Evolutionary conservation across 2,113 vertebrate genomes (phyloP), one percentile per base, ranked within the genome.

Genomic region (Antechinus flavipes): DNA sequence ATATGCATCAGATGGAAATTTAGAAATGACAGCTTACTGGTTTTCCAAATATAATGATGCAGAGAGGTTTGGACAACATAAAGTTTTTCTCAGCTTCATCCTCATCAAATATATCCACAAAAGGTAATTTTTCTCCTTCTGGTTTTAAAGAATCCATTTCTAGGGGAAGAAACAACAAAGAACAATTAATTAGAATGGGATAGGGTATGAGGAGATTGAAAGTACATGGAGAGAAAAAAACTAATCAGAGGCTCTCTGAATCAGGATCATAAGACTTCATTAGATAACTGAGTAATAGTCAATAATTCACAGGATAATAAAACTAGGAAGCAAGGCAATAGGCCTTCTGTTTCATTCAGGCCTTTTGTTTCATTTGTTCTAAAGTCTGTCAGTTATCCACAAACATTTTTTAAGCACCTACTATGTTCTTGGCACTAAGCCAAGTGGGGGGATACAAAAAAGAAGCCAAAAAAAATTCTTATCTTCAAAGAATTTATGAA

Each of bases 11-110:
- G 93, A 54, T 93, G 91, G 50, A 84, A 95, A 96, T 7, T 94
- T 92, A 96, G 90, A 89, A 94, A 84, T 97, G 56, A 96, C 46
- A 94, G 97, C 99, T 99, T 99, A 99, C 99, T 96, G 99, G 99
- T 98, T 99, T 99, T 96, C 99, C 99, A 97, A 99, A 97, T 93
- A 99, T 94, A 92, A 99, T 94, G 53, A 99, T 99, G 97, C 99
- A 99, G 56, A 98, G 96, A 25, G 99, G 99, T 98, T 99, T 99
- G 52, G 99, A 98, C 58, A 98, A 97, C 76, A 99, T 98, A 97
- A 98, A 98, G 2, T 97, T 93, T 97, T 91, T 99, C 94, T 99
- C 99, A 94, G 98, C 97, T 98, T 99, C 99, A 98, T 99, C 99
- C 98, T 99, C 99, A 92, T 98, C 96, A 7, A 99, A 98, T 96